Evolutionary conservation across 1,140 invertebrate genomes (phyloP).

Genomic region (Ceratina australensis): DNA sequence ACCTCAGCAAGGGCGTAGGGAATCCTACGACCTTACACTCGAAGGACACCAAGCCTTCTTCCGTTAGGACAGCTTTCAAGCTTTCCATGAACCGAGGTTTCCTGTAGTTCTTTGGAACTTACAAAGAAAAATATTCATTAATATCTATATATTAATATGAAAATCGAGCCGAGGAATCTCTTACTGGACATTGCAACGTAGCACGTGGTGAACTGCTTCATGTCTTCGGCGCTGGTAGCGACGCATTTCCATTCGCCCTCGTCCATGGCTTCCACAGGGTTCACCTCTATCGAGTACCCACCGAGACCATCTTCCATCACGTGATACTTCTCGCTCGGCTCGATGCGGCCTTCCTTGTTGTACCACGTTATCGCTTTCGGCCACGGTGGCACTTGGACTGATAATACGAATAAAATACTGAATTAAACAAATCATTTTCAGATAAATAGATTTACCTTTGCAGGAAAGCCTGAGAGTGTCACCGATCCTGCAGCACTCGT

Average conservation of each 20-base stretch:
- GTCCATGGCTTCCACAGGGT: slow-evolving; percentile 87
- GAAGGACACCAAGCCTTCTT: slow-evolving; percentile 94
- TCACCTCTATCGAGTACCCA: slow-evolving; percentile 87
- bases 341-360: slow-evolving; percentile 88
- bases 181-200: slow-evolving; percentile 87
- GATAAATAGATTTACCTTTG: slow-evolving; percentile 80
- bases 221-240: slow-evolving; percentile 86
- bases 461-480: slow-evolving; percentile 86
- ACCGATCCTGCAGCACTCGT: slow-evolving; percentile 87
- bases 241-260: slow-evolving; percentile 95
- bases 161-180: slow-evolving; percentile 33
- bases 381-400: slow-evolving; percentile 90
- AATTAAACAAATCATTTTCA: not conserved
- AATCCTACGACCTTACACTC: slow-evolving; percentile 96
- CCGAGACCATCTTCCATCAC: slow-evolving; percentile 89
- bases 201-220: slow-evolving; percentile 86
- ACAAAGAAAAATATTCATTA: slow-evolving; percentile 12
- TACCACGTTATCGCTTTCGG: slow-evolving; percentile 90
- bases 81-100: slow-evolving; percentile 94
- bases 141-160: no score
- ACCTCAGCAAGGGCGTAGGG: slow-evolving; percentile 90
- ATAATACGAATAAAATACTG: not conserved
- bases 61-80: slow-evolving; percentile 91
- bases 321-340: slow-evolving; percentile 84
- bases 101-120: slow-evolving; percentile 93